These are phyloP conservation scores for Sminthurides aquaticus DNA, from an alignment of 2,888 invertebrate species.

Conservation along the genomic window DNA sequence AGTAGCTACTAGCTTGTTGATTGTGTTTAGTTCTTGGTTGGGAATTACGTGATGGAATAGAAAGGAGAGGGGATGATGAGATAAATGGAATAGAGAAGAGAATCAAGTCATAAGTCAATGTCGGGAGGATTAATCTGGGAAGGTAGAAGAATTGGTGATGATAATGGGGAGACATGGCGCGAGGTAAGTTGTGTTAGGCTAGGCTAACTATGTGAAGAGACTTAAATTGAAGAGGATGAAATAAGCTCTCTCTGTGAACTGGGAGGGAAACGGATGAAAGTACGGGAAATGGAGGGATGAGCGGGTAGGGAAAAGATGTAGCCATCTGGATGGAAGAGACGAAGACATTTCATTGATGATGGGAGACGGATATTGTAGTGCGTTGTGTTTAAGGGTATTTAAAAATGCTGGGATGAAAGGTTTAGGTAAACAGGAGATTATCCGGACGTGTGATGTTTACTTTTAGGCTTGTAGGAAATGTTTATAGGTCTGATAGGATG, in stretches of 20 bases:
- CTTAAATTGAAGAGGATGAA: neutral
- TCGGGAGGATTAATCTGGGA: slow-evolving; percentile 26
- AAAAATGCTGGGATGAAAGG: neutral
- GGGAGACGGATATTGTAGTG: neutral
- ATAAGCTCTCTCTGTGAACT: neutral
- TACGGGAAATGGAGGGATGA: neutral
- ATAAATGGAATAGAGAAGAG: slow-evolving; percentile 5
- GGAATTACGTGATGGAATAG: neutral
- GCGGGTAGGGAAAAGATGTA: neutral
- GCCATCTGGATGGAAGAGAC: slow-evolving; percentile 1
- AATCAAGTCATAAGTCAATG: slow-evolving; percentile 33
- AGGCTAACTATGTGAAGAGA: neutral
- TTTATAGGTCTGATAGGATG: neutral
- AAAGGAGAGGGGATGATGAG: slow-evolving; percentile 1
- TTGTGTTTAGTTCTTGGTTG: neutral
- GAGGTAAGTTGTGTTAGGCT: neutral
- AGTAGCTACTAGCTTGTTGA: neutral
- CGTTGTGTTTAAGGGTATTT: slow-evolving; percentile 1
- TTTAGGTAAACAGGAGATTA: slow-evolving; percentile 7
- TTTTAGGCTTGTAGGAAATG: slow-evolving; percentile 3
- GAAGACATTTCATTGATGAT: neutral
- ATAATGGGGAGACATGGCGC: neutral
- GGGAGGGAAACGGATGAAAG: neutral
- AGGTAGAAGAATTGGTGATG: slow-evolving; percentile 20
- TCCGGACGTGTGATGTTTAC: slow-evolving; percentile 3